Base-by-base conservation (phyloP, 2,797 vertebrate species). In the Monodelphis domestica region DNA sequence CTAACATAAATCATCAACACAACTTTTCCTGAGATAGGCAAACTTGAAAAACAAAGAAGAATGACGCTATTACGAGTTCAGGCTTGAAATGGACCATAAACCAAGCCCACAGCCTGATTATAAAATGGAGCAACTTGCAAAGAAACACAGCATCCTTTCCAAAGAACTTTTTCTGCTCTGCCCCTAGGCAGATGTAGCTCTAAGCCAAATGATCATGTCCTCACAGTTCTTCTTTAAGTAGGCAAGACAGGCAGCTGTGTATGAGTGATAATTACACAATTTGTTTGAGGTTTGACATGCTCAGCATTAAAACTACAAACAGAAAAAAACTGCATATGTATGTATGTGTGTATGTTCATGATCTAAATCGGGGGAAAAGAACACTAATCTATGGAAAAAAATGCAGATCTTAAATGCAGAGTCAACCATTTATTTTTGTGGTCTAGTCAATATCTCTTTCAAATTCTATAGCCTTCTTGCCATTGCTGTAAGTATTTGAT, bases 221-320 rank as follows among this genome's bases (percentile, higher is more conserved):
- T 90, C 0, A 0, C 0, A 4, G 90, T 97, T 97, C 78, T 91
- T 94, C 91, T 97, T 97, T 94, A 97, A 94, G 89, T 17, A 88
- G 56, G 4, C 33, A 95, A 89, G 90, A 95, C 91, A 87, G 26
- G 97, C 96, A 98, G 98, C 96, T 98, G 97, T 92, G 94, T 89
- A 92, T 88, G 89, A 90, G 92, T 55, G 12, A 15, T 6, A 33
- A 92, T 97, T 96, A 96, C 96, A 95, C 95, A 92, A 97, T 91
- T 78, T 90, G 26, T 78, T 90, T 53, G 84, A 93, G 87, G n/a
- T 97, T 97, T 96, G 14, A 96, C 93, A 88, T 38, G 50, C 5
- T 92, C 95, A 94, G 96, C 51, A 91, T 92, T 96, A 96, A 97
- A 96, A 95, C 78, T 91, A 54, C 70, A 3, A 94, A 91, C 92